Evolutionary conservation across 64 coral and sea anemone genomes (phyloP).

Genomic region (Cladopsammia gracilis): DNA sequence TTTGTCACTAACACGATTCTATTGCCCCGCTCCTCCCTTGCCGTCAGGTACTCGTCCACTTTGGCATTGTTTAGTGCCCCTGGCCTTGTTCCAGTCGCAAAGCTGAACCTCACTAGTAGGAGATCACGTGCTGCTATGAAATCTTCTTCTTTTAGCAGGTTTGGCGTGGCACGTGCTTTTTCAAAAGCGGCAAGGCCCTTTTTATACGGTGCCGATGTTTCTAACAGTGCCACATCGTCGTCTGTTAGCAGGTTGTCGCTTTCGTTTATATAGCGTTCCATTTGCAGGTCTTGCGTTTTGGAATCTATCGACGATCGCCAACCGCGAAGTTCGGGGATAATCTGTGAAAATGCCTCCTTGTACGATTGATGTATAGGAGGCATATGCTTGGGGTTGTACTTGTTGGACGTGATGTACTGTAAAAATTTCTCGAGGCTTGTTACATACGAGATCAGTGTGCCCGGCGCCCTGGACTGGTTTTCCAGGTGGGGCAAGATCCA

Average conservation of each 20-base stretch:
- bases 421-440: constrained; percentile 13
- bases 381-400: neutral
- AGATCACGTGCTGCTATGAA: neutral
- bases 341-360: neutral
- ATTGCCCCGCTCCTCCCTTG: no score
- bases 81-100: neutral
- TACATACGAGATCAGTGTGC: neutral
- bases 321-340: neutral
- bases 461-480: neutral
- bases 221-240: neutral
- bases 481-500: neutral
- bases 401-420: neutral
- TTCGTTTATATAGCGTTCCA: neutral
- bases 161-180: no score
- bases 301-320: neutral
- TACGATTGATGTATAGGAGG: neutral
- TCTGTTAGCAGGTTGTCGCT: neutral
- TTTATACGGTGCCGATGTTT: neutral
- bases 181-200: no score
- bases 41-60: no score
- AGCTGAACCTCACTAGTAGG: neutral
- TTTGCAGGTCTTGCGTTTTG: neutral
- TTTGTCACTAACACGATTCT: neutral
- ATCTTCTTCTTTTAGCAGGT: no score
- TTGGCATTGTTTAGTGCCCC: constrained; percentile 9